Conservation (phyloP, 2,888 invertebrate genomes). For the Gonocerus acuteangulatus region DNA sequence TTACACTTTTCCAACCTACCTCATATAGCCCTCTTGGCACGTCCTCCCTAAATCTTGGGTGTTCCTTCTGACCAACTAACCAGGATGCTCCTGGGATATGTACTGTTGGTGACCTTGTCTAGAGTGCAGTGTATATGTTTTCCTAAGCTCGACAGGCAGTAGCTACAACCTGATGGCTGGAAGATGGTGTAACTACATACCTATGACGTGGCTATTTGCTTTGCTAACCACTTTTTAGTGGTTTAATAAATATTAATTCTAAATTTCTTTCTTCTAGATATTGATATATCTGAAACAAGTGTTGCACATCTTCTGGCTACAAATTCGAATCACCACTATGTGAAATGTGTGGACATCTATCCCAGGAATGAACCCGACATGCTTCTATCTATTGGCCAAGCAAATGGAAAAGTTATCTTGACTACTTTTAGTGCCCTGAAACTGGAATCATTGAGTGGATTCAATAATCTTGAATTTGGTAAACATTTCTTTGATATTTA, state of each 20-base stretch:
- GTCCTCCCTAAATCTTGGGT: no score
- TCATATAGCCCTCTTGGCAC: no score
- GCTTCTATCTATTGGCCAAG: conserved; percentile 77
- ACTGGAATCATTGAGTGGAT: conserved; percentile 54
- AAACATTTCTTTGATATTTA: conserved; percentile 40
- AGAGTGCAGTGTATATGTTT: no score
- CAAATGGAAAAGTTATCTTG: conserved; percentile 78
- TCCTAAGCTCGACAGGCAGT: conserved; percentile 1
- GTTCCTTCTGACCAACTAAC: no score
- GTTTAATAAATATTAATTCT: no score
- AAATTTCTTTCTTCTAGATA: conserved; percentile 50
- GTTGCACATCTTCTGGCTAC: conserved; percentile 64
- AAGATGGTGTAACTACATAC: no score
- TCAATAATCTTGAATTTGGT: conserved; percentile 73
- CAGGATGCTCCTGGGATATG: no score
- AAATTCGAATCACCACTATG: conserved; percentile 65
- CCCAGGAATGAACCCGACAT: conserved; percentile 68
- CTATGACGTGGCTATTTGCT: no score
- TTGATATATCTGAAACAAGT: conserved; percentile 60
- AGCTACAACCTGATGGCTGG: conserved; percentile 5
- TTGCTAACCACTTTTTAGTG: no score
- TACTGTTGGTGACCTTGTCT: no score
- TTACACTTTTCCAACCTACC: no score
- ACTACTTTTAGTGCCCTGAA: conserved; percentile 66
- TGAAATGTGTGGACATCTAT: conserved; percentile 81